phyloP scores from a whole-genome alignment of 2,113 vertebrate species.

The Dinomys branickii region DNA sequence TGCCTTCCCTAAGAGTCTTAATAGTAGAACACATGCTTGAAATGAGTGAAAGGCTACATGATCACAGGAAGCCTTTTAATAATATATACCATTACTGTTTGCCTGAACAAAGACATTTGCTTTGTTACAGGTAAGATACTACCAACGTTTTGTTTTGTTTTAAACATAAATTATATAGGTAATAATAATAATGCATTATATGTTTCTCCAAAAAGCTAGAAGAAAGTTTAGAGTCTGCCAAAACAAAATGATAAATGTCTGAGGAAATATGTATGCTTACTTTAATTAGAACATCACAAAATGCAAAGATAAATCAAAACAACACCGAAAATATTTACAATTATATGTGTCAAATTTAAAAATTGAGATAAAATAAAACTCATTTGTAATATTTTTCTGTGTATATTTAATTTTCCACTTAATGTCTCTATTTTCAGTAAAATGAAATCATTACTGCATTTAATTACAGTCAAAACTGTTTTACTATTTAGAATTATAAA shows the following conservation, averaged over 20 bases:
- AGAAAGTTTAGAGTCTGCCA: neutral
- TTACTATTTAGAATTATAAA: neutral
- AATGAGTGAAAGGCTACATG: neutral
- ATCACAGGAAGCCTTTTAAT: neutral
- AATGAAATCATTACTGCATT: neutral
- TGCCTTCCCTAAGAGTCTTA: neutral
- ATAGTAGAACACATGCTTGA: neutral
- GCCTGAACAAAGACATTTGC: neutral
- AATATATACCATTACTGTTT: neutral
- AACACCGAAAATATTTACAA: neutral
- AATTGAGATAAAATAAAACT: neutral
- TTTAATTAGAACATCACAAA: neutral
- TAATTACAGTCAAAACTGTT: neutral
- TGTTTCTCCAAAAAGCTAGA: neutral
- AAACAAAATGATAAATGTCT: neutral
- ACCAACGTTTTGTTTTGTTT: constrained; percentile 12
- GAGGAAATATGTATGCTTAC: neutral
- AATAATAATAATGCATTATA: neutral
- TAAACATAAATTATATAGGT: neutral
- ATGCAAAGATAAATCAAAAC: neutral
- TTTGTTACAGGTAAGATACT: neutral
- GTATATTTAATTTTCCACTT: neutral
- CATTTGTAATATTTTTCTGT: neutral
- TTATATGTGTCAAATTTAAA: neutral
- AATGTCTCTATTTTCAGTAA: neutral